Evolutionary conservation across 2,888 invertebrate species (phyloP).

Genomic region (Leptinotarsa peninsularis): DNA sequence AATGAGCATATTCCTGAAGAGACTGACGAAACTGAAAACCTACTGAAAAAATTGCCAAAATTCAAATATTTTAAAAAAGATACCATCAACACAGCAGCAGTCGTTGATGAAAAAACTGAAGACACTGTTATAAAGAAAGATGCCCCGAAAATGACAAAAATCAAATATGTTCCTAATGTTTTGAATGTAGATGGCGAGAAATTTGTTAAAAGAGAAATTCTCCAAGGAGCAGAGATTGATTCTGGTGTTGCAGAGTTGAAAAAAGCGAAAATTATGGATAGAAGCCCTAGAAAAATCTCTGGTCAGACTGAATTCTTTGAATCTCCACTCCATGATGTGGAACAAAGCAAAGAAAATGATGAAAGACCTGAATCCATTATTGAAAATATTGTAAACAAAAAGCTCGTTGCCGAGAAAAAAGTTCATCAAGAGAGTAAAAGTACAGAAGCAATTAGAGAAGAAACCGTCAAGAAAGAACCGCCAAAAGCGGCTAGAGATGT

Average conservation of each 20-base stretch:
- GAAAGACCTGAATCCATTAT: not conserved
- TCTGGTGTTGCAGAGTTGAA: not conserved
- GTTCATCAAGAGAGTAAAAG: not conserved
- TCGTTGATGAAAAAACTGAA: constrained; percentile 5
- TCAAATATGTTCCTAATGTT: not conserved
- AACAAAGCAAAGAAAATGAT: not conserved
- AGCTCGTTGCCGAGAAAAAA: not conserved
- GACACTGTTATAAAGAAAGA: constrained; percentile 1
- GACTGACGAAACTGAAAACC: constrained; percentile 27
- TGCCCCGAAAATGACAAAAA: not conserved
- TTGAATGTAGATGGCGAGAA: not conserved
- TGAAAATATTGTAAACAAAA: not conserved
- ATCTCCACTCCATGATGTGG: not conserved
- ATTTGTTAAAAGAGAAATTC: not conserved
- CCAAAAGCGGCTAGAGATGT: not conserved
- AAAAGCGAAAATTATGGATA: not conserved
- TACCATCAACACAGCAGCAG: not conserved
- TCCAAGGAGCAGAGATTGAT: not conserved
- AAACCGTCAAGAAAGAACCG: constrained; percentile 1
- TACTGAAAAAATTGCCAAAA: constrained; percentile 25
- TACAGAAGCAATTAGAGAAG: constrained; percentile 6
- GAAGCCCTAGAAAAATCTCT: not conserved
- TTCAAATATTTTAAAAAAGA: constrained; percentile 15
- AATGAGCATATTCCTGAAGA: constrained; percentile 4
- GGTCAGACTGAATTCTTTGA: not conserved